These are phyloP conservation scores for Drosophila mettleri DNA, from an alignment of 2,888 invertebrate genomes.

Conservation along the genomic window DNA sequence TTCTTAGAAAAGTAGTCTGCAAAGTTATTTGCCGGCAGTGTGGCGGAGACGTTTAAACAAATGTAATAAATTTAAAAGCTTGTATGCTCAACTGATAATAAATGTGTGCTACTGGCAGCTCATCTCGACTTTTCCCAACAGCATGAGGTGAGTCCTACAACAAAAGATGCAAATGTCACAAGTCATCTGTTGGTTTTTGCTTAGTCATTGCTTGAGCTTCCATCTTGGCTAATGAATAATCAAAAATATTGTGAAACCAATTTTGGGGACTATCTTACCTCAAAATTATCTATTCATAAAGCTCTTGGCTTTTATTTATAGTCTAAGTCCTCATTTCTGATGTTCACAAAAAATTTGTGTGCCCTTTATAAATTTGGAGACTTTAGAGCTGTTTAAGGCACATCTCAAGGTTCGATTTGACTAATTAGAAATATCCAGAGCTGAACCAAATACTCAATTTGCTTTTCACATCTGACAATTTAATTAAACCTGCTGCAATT, in stretches of 20 bases:
- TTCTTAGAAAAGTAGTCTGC: conserved; percentile 57
- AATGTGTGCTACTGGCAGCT: conserved; percentile 29
- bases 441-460: conserved; percentile 6
- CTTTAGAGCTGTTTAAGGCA: too few species aligned
- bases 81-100: conserved; percentile 67
- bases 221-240: conserved; percentile 48
- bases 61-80: conserved; percentile 76
- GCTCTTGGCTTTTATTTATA: neutral
- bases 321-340: neutral
- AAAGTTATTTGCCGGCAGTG: conserved; percentile 57
- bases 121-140: conserved; percentile 15
- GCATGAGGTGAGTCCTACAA: conserved; percentile 15
- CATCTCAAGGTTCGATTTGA: neutral
- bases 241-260: conserved; percentile 31
- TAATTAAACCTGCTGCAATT: conserved; percentile 43
- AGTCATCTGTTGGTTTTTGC: conserved; percentile 40
- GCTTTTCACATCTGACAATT: conserved; percentile 17
- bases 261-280: conserved; percentile 40
- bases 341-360: neutral
- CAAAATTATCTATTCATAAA: neutral
- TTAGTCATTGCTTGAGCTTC: conserved; percentile 45
- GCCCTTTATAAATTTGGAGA: too few species aligned
- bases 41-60: conserved; percentile 55
- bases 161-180: conserved; percentile 18
- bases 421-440: neutral